phyloP scores from a whole-genome alignment of 2,113 vertebrate species.

The Nannobrachium achirus region DNA sequence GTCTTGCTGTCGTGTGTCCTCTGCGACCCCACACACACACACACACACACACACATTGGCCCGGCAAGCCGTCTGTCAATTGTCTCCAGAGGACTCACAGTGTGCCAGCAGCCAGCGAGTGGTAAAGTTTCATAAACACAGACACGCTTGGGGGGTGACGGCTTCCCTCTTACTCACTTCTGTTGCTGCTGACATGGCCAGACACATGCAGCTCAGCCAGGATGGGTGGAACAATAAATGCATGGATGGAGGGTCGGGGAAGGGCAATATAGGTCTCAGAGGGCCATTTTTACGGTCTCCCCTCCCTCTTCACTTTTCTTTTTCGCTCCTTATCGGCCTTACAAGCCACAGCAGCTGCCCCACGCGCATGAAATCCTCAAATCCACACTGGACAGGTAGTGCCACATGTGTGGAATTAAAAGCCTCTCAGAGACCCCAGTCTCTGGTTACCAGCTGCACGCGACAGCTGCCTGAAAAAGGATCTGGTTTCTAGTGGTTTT shows the following conservation, averaged over 20 bases:
- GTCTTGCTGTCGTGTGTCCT: background rate
- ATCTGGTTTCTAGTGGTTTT: constrained; percentile 76
- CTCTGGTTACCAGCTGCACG: constrained; percentile 79
- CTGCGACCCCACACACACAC: background rate
- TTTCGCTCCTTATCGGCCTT: constrained; percentile 43
- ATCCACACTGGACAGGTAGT: constrained; percentile 80
- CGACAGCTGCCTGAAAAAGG: constrained; percentile 79
- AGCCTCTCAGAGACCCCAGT: constrained; percentile 48
- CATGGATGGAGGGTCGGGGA: constrained; percentile 11
- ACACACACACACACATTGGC: constrained; percentile 13
- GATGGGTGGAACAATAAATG: constrained; percentile 26
- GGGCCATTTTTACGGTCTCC: constrained; percentile 30
- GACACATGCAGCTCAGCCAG: constrained; percentile 69
- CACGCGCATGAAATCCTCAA: constrained; percentile 72
- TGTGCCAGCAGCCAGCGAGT: constrained; percentile 53
- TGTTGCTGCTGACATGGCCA: constrained; percentile 46
- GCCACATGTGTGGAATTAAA: constrained; percentile 79
- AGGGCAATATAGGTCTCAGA: constrained; percentile 13
- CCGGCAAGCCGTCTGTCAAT: constrained; percentile 30
- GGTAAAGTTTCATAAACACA: constrained; percentile 70
- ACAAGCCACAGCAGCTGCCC: constrained; percentile 73
- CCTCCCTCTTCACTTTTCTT: constrained; percentile 1
- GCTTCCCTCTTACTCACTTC: constrained; percentile 44
- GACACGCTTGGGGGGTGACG: constrained; percentile 55
- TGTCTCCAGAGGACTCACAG: constrained; percentile 55